Conservation (phyloP, 1,140 invertebrate genomes). For the Teleogryllus occipitalis region DNA sequence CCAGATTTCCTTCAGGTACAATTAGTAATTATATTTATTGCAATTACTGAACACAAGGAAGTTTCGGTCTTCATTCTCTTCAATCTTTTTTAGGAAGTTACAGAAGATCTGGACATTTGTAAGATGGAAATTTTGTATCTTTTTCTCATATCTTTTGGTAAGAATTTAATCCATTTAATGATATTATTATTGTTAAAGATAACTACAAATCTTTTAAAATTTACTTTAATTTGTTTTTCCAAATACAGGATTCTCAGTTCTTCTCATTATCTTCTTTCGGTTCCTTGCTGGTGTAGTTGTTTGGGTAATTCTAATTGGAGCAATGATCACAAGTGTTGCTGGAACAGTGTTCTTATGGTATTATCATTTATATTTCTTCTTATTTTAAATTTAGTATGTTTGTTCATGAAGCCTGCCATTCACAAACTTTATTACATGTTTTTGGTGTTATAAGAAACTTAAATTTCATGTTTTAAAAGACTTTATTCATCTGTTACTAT, state of each 20-base stretch:
- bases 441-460: no score
- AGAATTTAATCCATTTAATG: conserved; percentile 24
- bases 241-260: conserved; percentile 45
- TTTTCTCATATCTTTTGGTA: conserved; percentile 52
- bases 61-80: not conserved
- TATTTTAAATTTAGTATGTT: no score
- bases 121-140: conserved; percentile 54
- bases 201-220: not conserved
- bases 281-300: conserved; percentile 55
- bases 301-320: conserved; percentile 55
- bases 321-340: conserved; percentile 47
- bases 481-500: no score
- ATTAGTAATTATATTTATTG: not conserved
- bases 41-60: not conserved
- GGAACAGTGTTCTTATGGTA: conserved; percentile 61
- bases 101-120: conserved; percentile 50
- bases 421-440: no score
- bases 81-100: conserved; percentile 43
- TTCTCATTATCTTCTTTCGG: conserved; percentile 51
- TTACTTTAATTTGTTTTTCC: not conserved
- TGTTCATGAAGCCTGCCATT: no score
- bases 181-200: conserved; percentile 1
- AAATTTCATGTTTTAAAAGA: no score
- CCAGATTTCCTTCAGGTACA: not conserved
- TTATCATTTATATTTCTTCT: no score